Conservation (phyloP, 35 echinoderm and acorn worm species). For the Apostichopus californicus region DNA sequence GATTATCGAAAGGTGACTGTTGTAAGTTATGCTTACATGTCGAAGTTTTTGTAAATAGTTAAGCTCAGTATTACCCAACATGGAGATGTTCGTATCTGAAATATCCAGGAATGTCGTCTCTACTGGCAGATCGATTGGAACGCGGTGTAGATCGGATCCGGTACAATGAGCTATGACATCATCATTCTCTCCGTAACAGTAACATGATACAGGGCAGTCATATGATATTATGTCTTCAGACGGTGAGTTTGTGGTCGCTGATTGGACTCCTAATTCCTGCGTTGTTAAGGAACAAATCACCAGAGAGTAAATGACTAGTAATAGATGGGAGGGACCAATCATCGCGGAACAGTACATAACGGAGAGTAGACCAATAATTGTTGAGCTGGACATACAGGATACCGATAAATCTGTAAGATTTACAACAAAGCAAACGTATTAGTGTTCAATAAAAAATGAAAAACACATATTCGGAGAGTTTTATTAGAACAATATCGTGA, state of each 20-base stretch:
- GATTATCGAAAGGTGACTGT: not conserved
- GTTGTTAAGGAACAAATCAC: not conserved
- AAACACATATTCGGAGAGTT: not conserved
- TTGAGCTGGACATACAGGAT: not conserved
- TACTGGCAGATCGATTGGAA: not conserved
- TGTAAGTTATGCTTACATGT: not conserved
- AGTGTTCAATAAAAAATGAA: not conserved
- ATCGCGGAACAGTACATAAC: not conserved
- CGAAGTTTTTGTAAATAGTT: not conserved
- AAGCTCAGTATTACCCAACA: not conserved
- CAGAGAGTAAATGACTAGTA: not conserved
- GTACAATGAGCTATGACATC: not conserved
- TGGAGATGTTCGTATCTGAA: not conserved
- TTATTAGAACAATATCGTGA: too few species aligned
- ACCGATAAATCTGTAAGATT: not conserved
- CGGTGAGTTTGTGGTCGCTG: not conserved
- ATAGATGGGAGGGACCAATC: not conserved
- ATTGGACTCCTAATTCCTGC: not conserved
- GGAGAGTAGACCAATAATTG: not conserved
- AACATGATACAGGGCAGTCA: not conserved
- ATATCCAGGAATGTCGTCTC: slow-evolving; percentile 9
- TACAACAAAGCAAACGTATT: too few species aligned
- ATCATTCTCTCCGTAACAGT: not conserved
- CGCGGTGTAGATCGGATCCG: not conserved
- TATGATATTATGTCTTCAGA: not conserved